These are phyloP conservation scores for Nebria brevicollis DNA, from an alignment of 2,888 invertebrate species.

Conservation along the genomic window DNA sequence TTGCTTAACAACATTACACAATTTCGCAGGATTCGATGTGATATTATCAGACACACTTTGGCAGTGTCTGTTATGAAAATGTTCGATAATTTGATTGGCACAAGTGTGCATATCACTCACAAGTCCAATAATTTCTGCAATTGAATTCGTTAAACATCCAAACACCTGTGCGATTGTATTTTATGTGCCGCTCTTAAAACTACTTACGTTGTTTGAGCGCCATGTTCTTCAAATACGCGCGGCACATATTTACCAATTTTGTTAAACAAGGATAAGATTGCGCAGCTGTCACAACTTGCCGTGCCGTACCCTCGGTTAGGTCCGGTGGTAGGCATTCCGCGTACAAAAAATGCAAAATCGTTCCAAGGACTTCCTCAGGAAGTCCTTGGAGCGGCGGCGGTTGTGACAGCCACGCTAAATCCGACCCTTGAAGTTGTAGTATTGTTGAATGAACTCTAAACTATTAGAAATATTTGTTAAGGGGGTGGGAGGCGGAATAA, in stretches of 20 bases:
- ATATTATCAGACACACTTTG: slow-evolving; percentile 57
- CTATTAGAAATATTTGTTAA: slow-evolving; percentile 52
- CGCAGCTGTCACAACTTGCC: slow-evolving; percentile 66
- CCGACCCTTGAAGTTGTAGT: slow-evolving; percentile 67
- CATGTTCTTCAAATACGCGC: slow-evolving; percentile 71
- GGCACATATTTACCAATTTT: slow-evolving; percentile 68
- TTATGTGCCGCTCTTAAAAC: background rate
- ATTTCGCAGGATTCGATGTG: slow-evolving; percentile 67
- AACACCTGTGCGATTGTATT: too few relatives aligned
- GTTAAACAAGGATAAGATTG: slow-evolving; percentile 68
- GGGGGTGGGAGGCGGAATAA: background rate
- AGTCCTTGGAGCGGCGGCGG: slow-evolving; percentile 68
- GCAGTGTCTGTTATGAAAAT: slow-evolving; percentile 64
- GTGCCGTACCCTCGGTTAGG: slow-evolving; percentile 69
- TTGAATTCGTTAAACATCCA: background rate
- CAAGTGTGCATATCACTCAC: slow-evolving; percentile 73
- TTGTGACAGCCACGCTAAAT: slow-evolving; percentile 67
- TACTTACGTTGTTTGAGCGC: slow-evolving; percentile 72
- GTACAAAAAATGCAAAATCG: slow-evolving; percentile 72
- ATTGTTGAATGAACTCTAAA: slow-evolving; percentile 69
- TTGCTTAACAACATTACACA: slow-evolving; percentile 72
- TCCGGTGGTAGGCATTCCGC: slow-evolving; percentile 71
- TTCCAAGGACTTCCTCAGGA: slow-evolving; percentile 70
- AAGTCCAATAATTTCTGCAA: slow-evolving; percentile 70
- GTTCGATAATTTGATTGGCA: slow-evolving; percentile 70